phyloP scores from a whole-genome alignment of 1,140 invertebrate genomes.

The Apis dorsata region DNA sequence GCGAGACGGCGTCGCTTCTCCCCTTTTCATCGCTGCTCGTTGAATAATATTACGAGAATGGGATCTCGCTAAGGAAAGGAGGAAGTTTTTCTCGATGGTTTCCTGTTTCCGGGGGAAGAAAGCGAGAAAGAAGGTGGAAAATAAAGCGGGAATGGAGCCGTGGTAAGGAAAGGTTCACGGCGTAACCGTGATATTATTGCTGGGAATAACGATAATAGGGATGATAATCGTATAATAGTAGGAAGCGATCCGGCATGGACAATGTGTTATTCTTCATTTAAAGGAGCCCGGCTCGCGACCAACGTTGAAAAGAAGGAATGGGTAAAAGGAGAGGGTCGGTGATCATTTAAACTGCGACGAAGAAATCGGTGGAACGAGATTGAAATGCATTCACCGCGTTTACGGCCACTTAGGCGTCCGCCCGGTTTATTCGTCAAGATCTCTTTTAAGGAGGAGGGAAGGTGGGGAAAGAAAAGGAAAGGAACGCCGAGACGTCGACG shows the following conservation, averaged over 20 bases:
- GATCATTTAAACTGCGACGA: conserved; percentile 52
- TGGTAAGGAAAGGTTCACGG: background rate
- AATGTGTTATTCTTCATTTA: conserved; percentile 60
- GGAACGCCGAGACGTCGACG: conserved; percentile 2
- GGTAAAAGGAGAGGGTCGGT: background rate
- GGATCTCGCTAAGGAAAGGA: conserved; percentile 1
- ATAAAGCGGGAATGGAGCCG: background rate
- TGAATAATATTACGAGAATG: conserved; percentile 28
- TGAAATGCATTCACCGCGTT: conserved; percentile 62
- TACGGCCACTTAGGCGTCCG: conserved; percentile 54
- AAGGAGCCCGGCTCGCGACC: conserved; percentile 4
- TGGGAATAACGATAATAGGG: conserved; percentile 62
- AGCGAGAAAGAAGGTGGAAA: background rate
- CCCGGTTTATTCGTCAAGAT: conserved; percentile 13
- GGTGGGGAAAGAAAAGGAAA: conserved; percentile 13
- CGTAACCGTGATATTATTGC: conserved; percentile 41
- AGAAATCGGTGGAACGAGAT: conserved; percentile 60
- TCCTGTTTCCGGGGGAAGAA: background rate
- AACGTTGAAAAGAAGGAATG: background rate
- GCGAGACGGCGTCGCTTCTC: background rate
- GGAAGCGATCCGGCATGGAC: conserved; percentile 57
- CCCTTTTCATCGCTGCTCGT: background rate
- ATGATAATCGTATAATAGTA: conserved; percentile 66
- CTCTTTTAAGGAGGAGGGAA: background rate
- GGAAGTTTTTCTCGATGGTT: conserved; percentile 19